Evolutionary conservation across 2,888 invertebrate genomes (phyloP).

Genomic region (Pycnomerus fuliginosus): DNA sequence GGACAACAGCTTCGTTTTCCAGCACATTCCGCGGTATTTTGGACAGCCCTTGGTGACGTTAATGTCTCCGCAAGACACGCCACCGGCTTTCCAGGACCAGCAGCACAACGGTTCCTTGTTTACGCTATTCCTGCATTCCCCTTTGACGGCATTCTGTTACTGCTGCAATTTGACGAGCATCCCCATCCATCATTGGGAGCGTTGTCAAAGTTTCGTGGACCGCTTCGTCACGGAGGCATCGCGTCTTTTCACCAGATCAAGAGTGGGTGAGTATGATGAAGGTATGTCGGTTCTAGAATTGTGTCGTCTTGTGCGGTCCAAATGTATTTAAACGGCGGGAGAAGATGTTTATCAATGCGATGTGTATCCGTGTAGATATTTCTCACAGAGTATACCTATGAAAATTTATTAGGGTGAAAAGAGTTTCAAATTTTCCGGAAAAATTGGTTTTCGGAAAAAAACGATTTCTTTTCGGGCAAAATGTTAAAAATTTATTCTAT

Average conservation of each 20-base stretch:
- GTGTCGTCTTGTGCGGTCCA: too few relatives aligned
- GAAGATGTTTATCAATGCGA: too few relatives aligned
- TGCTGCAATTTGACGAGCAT: constrained; percentile 86
- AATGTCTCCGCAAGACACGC: constrained; percentile 91
- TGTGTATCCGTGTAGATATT: too few relatives aligned
- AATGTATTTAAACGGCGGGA: too few relatives aligned
- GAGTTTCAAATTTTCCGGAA: too few relatives aligned
- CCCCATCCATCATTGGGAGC: constrained; percentile 86
- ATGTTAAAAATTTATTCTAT: too few relatives aligned
- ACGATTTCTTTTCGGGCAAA: too few relatives aligned
- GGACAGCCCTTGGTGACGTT: constrained; percentile 91
- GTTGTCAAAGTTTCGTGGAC: constrained; percentile 84
- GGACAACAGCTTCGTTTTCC: constrained; percentile 90
- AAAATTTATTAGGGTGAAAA: too few relatives aligned
- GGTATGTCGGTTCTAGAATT: constrained; percentile 38
- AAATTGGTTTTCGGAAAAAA: too few relatives aligned
- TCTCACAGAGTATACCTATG: too few relatives aligned
- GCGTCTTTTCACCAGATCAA: constrained; percentile 75
- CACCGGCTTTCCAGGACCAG: constrained; percentile 79
- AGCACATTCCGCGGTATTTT: constrained; percentile 86
- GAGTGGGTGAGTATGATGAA: constrained; percentile 67
- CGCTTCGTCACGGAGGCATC: constrained; percentile 88
- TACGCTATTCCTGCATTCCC: constrained; percentile 93
- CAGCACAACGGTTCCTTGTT: constrained; percentile 89
- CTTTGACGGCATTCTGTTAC: constrained; percentile 88